Conservation (phyloP, 2,888 invertebrate species). For the Pinctada fucata region DNA sequence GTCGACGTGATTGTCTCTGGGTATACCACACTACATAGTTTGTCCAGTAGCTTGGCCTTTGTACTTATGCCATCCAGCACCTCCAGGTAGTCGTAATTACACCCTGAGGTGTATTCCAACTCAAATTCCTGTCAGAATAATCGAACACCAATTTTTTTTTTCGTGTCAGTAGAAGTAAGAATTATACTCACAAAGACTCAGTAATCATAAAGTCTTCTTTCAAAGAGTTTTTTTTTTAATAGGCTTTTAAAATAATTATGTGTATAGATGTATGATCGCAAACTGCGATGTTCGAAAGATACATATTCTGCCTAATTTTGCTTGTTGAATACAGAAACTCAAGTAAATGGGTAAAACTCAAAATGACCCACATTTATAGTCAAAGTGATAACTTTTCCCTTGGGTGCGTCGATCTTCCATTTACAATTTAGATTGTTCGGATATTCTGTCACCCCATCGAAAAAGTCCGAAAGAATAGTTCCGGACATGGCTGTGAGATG, state of each 20-base stretch:
- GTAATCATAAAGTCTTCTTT: too few relatives aligned
- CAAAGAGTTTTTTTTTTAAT: too few relatives aligned
- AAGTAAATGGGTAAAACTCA: background rate
- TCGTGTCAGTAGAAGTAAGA: too few relatives aligned
- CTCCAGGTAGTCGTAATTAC: constrained; percentile 58
- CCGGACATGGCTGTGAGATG: constrained; percentile 30
- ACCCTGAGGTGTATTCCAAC: constrained; percentile 53
- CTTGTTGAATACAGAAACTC: too few relatives aligned
- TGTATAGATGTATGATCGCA: too few relatives aligned
- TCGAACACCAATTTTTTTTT: background rate
- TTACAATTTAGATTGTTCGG: constrained; percentile 54
- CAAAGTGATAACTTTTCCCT: constrained; percentile 56
- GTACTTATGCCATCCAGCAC: constrained; percentile 53
- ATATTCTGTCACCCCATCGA: constrained; percentile 54
- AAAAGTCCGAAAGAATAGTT: constrained; percentile 59
- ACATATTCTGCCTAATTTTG: too few relatives aligned
- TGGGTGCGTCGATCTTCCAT: constrained; percentile 61
- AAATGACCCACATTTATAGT: constrained; percentile 47
- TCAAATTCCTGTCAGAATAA: constrained; percentile 50
- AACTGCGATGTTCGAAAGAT: too few relatives aligned
- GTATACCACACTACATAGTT: constrained; percentile 56
- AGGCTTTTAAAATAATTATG: too few relatives aligned
- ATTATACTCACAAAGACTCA: too few relatives aligned
- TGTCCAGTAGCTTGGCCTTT: constrained; percentile 38
- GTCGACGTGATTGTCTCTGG: constrained; percentile 57